Base-by-base conservation (phyloP, 2,797 vertebrate species). In the Melanotaenia maccullochi region DNA sequence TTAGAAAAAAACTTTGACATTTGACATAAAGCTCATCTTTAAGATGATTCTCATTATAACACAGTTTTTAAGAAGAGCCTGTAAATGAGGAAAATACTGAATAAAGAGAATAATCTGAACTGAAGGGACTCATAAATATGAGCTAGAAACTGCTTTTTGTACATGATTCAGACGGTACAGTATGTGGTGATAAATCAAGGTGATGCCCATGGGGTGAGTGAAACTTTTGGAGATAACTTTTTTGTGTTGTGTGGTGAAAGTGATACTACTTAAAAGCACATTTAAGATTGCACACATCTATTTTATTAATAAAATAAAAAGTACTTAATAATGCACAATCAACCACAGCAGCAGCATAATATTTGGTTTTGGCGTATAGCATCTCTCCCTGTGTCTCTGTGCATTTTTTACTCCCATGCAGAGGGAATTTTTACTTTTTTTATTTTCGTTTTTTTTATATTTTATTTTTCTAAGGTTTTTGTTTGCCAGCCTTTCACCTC, bases 401-500 rank as follows among this genome's bases (percentile, higher is more conserved):
- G 65, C 76, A 64, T 67, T 75, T 71, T 72, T 30, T 73, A 76
- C 85, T 81, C 64, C 73, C 78, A 73, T 81, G 84, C 76, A 47
- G 7, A 47, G 44, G 38, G 13, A 33, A 33, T 33, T 8, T 40
- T 40, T 75, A 70, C 77, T 82, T 84, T 72, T 80, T 76, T 63
- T 18, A 25, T 9, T 28, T 40, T 18, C 59, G 1, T 61, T 67
- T 66, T 76, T 64, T 79, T 77, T 14, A 61, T 60, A 61, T 60
- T 49, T 57, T 24, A 33, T 67, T 57, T 68, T 51, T 61, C 55
- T 72, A 66, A 56, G 76, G 78, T 82, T 78, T 87, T 82, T 91
- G 81, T 87, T 86, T 81, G 78, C 82, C 82, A 86, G 76, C 66
- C 30, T 85, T 87, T 90, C 60, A 68, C 83, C 87, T 89, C 82